A percentile compares a stretch with the other conserved stretches of the same genome.
phyloP scores from a whole-genome alignment of 2,113 vertebrate genomes.

The Mirza zaza region DNA sequence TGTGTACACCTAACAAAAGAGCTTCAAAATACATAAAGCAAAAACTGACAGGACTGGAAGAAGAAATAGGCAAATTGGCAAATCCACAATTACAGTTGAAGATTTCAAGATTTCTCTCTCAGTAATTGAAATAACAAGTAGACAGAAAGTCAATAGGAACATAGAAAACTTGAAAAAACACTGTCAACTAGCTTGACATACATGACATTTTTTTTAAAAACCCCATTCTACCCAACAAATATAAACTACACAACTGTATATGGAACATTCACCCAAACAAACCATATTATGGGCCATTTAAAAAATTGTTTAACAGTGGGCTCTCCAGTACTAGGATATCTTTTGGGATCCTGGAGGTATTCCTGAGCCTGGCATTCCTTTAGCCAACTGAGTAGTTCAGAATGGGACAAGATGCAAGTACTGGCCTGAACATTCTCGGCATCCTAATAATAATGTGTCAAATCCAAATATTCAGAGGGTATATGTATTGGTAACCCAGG shows the following conservation, averaged over 20 bases:
- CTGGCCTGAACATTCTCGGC: background rate
- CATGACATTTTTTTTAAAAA: background rate
- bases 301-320: background rate
- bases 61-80: background rate
- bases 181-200: background rate
- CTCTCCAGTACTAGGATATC: background rate
- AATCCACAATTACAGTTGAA: background rate
- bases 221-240: background rate
- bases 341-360: background rate
- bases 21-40: slow-evolving; percentile 3
- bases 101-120: background rate
- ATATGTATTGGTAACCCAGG: background rate
- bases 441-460: background rate
- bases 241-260: background rate
- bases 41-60: background rate
- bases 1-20: background rate
- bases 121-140: slow-evolving; percentile 16
- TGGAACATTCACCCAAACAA: background rate
- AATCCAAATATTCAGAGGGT: background rate
- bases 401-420: background rate
- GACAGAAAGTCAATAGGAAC: background rate
- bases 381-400: background rate
- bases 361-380: background rate
- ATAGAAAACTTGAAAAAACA: background rate
- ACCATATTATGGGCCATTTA: too few relatives aligned